Conservation (phyloP, 2,888 invertebrate genomes). For the Pteria penguin region DNA sequence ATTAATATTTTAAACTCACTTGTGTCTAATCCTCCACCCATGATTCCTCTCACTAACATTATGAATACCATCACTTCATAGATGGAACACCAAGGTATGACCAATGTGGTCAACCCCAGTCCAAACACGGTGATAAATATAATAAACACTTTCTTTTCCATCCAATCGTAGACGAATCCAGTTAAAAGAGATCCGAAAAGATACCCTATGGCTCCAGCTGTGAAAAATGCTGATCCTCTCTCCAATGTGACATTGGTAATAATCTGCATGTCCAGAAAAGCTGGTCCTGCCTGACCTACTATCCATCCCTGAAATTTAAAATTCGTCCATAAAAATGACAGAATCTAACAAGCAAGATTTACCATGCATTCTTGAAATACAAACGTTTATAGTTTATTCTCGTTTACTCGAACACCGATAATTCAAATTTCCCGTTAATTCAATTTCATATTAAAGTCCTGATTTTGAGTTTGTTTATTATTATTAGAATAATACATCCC, state of each 20-base stretch:
- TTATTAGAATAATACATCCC: too few species aligned
- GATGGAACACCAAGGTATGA: conserved; percentile 76
- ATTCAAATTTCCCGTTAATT: too few species aligned
- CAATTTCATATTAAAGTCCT: too few species aligned
- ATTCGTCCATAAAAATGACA: neutral
- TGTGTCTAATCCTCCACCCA: conserved; percentile 75
- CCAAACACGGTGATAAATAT: conserved; percentile 74
- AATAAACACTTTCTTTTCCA: conserved; percentile 71
- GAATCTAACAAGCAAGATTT: too few species aligned
- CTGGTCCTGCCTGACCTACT: conserved; percentile 79
- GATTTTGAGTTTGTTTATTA: too few species aligned
- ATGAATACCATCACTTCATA: conserved; percentile 65
- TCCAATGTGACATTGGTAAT: conserved; percentile 72
- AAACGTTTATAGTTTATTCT: too few species aligned
- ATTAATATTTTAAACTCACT: conserved; percentile 39
- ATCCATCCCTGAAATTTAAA: conserved; percentile 75
- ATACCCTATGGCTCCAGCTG: conserved; percentile 78
- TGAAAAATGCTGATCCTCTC: conserved; percentile 77
- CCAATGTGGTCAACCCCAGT: conserved; percentile 71
- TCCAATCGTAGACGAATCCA: conserved; percentile 69
- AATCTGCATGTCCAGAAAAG: conserved; percentile 77
- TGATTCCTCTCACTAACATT: conserved; percentile 69
- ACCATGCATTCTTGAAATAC: conserved; percentile 40
- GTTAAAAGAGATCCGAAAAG: conserved; percentile 77
- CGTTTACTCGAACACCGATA: too few species aligned